Base-by-base conservation (phyloP, 2,797 vertebrate genomes). In the Macropodus opercularis region DNA sequence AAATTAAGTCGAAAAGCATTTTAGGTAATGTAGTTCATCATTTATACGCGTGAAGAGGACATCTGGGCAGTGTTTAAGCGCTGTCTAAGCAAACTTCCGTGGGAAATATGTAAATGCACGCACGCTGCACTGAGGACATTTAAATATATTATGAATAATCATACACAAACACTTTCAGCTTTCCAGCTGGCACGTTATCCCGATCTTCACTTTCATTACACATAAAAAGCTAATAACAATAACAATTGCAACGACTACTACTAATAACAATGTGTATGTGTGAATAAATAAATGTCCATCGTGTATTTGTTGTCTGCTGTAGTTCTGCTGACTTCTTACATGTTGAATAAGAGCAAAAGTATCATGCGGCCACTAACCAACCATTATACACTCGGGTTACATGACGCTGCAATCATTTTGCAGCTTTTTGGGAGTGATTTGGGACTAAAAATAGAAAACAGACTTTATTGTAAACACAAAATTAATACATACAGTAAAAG, bases 21-120 rank as follows among this genome's bases (percentile, higher is more conserved):
- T 46, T 74, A 65, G 48, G 72, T 57, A 39, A 75, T 80, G 74
- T 75, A 69, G 67, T 71, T 66, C 15, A 38, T 23, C 24, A 32
- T 51, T 13, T 21, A 52, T 2, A 18, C 5, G 8, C 8, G 23
- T 3, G 7, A 34, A 15, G 17, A 24, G 13, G 4, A 26, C 23
- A 11, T 1, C 24, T 3, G 5, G 14, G 3, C 1, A 6, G 32
- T 32, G 51, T 10, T 22, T 6, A 40, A 14, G n/a, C 10, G 9
- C 7, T 4, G 17, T 18, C 5, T 11, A 39, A 6, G n/a, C 6
- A 19, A 26, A 1, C 18, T 29, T 2, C 4, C 12, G 26, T 15
- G 17, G 0, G 12, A 26, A 21, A 2, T 35, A 12, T 40, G 31
- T n/a, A 5, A 26, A 34, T 26, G 4, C 0, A 44, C 8, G 15